phyloP scores from a whole-genome alignment of 2,113 vertebrate genomes.

The Cinclus cinclus region DNA sequence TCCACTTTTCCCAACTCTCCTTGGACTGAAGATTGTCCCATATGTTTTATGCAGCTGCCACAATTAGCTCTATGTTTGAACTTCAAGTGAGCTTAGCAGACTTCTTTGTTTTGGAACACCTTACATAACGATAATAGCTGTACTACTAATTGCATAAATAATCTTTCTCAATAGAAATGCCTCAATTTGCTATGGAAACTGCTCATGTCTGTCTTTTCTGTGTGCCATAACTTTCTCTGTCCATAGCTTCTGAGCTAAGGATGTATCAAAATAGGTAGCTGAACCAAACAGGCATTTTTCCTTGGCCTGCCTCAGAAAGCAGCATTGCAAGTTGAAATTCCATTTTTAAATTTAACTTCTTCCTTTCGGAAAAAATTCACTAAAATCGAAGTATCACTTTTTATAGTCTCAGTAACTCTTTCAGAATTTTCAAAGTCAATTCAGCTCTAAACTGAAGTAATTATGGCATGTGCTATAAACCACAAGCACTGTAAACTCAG shows the following conservation, averaged over 20 bases:
- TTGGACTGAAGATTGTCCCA: neutral
- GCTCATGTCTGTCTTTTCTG: neutral
- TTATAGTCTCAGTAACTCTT: constrained; percentile 33
- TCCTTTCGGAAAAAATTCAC: constrained; percentile 7
- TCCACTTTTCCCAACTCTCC: neutral
- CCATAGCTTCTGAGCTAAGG: neutral
- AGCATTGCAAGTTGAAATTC: constrained; percentile 1
- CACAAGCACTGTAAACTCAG: constrained; percentile 41
- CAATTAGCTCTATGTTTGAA: neutral
- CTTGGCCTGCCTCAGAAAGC: neutral
- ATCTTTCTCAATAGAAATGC: neutral
- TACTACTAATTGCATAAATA: neutral
- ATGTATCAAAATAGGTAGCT: neutral
- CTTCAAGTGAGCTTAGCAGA: neutral
- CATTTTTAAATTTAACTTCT: constrained; percentile 27
- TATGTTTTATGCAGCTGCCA: neutral
- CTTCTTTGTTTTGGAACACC: neutral
- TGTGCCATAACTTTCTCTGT: neutral
- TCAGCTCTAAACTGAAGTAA: constrained; percentile 52
- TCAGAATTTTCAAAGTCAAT: constrained; percentile 46
- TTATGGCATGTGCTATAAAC: constrained; percentile 39
- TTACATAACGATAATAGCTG: neutral
- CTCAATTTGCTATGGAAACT: neutral
- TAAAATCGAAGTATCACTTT: constrained; percentile 1
- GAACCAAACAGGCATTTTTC: neutral